Base-by-base conservation (phyloP, 1,140 invertebrate genomes). In the Holotrichia oblita region DNA sequence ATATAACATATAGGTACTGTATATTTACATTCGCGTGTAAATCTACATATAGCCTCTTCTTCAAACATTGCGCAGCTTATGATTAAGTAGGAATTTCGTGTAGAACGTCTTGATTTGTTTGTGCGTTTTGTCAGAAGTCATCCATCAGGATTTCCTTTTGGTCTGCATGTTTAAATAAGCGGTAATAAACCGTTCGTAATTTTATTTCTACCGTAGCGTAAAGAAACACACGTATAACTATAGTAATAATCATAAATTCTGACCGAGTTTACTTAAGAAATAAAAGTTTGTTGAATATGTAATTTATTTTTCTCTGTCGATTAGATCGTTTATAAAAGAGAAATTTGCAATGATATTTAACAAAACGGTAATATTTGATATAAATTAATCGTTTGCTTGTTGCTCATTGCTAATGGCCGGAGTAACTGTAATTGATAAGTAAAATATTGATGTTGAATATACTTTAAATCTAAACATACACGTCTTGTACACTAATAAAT, bases 31-130 rank as follows among this genome's bases (percentile, higher is more conserved):
- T n/a, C n/a, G 44, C n/a, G n/a, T 48, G 12, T 48, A n/a, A 48
- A n/a, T 12, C 8, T n/a, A n/a, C 12, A 48, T 10, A 12, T 48
- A 10, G 44, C 44, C 44, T 48, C 44, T 48, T 48, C 44, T 48
- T 48, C n/a, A 48, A 48, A 48, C 44, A 48, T 12, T 48, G n/a
- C 44, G 8, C 44, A n/a, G 44, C 44, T 48, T 48, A 48, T 48
- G 44, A 48, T 48, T 48, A 48, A 48, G n/a, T 48, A 12, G 44
- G 44, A 48, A 48, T 48, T 48, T 48, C n/a, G 44, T 48, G 44
- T 48, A 48, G n/a, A 10, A 14, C n/a, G 44, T n/a, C n/a, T 48
- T 48, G 44, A 48, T 48, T 48, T 48, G 44, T 48, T 48, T 48
- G 44, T n/a, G 8, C 44, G 10, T 48, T 48, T 48, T 48, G 44